These are phyloP conservation scores for Aphelenchoides fujianensis DNA, from an alignment of 1,140 invertebrate genomes.

Conservation along the genomic window DNA sequence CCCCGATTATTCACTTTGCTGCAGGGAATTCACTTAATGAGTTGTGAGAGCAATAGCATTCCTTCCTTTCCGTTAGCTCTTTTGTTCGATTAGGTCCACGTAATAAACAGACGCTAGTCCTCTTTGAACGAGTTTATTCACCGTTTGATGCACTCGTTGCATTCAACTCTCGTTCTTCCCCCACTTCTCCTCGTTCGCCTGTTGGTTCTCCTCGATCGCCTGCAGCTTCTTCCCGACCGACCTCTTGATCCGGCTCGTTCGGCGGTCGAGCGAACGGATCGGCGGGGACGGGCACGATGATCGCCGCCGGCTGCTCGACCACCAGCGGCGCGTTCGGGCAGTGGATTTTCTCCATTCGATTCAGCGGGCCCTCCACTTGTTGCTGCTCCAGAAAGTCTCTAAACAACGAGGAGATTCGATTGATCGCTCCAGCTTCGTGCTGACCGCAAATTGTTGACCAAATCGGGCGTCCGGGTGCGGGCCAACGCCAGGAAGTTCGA, in stretches of 20 bases:
- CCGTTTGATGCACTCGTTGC: not conserved
- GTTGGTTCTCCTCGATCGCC: no score
- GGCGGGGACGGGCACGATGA: not conserved
- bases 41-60: no score
- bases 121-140: slow-evolving; percentile 3
- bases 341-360: not conserved
- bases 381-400: slow-evolving; percentile 21
- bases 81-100: no score
- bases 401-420: no score
- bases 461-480: slow-evolving; percentile 6
- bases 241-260: not conserved
- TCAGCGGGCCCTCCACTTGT: slow-evolving; percentile 8
- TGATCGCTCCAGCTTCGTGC: no score
- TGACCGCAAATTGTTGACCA: slow-evolving; percentile 19
- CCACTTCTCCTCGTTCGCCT: no score
- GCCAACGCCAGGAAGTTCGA: slow-evolving; percentile 15
- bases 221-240: no score
- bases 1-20: no score
- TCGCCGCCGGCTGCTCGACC: not conserved
- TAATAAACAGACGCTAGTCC: not conserved
- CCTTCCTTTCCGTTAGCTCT: no score
- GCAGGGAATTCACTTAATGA: no score
- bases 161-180: no score
- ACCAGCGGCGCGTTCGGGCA: not conserved
- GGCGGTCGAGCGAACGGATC: not conserved